Conservation (phyloP, 2,888 invertebrate genomes). For the Folsomia candida region DNA sequence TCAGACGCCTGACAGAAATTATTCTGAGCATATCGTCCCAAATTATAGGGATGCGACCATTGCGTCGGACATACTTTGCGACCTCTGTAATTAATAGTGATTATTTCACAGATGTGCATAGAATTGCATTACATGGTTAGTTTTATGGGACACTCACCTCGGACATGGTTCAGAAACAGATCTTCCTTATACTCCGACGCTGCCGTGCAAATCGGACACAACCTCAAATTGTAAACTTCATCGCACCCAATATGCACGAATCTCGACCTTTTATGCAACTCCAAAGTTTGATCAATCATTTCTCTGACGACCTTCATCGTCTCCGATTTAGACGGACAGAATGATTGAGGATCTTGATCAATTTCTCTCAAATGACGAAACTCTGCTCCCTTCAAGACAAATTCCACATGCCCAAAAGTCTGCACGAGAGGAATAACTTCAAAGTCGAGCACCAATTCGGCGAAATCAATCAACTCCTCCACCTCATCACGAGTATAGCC, state of each 20-base stretch:
- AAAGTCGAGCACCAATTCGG: slow-evolving; percentile 63
- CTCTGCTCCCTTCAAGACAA: slow-evolving; percentile 70
- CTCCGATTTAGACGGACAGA: slow-evolving; percentile 69
- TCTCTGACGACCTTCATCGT: slow-evolving; percentile 64
- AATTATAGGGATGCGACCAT: slow-evolving; percentile 65
- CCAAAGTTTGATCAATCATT: slow-evolving; percentile 66
- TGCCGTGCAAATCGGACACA: slow-evolving; percentile 62
- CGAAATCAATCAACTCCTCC: slow-evolving; percentile 64
- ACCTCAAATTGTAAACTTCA: slow-evolving; percentile 70
- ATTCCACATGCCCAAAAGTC: slow-evolving; percentile 84
- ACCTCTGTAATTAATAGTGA: no score
- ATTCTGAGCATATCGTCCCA: slow-evolving; percentile 86
- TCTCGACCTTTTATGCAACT: slow-evolving; percentile 53
- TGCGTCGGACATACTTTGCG: slow-evolving; percentile 54
- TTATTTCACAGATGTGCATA: no score
- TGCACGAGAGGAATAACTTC: slow-evolving; percentile 78
- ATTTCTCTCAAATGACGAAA: slow-evolving; percentile 68
- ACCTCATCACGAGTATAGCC: slow-evolving; percentile 70
- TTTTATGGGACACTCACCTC: no score
- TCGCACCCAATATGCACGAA: slow-evolving; percentile 73
- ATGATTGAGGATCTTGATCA: slow-evolving; percentile 65
- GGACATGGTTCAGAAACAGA: slow-evolving; percentile 68
- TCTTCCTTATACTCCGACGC: slow-evolving; percentile 55
- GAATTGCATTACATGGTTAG: no score
- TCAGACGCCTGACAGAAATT: slow-evolving; percentile 49